Base-by-base conservation (phyloP, 2,888 invertebrate species). In the Liopterus haemorrhoidalis region DNA sequence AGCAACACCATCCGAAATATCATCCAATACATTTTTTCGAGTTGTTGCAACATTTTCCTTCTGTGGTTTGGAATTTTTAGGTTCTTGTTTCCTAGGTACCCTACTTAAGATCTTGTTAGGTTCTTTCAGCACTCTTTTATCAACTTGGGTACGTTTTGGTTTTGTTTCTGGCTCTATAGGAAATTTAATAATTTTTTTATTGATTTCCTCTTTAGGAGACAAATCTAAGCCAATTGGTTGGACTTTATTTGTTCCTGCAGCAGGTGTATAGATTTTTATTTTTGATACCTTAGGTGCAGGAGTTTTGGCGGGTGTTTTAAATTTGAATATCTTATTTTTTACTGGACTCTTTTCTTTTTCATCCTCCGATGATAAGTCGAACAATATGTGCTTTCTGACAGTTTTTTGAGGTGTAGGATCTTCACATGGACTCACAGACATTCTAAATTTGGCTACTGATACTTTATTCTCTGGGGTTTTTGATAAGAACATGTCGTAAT, bases 391-490 rank as follows among this genome's bases (percentile, higher is more conserved):
- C 41, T 41, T 47, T 33, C 33, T 47, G n/a, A 47, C 22, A 8
- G 20, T n/a, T 27, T 48, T 48, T 25, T 38, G 33, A 5, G 50
- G 49, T 14, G 48, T 45, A 22, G 47, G 37, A 20, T 25, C 18
- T 11, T 27, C 20, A 4, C 27, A 4, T 15, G 51, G 47, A 41
- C 50, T 50, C 9, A 16, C 8, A 19, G 16, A 19, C 19, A 37
- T 27, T 5, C 21, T 11, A 37, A 49, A 38, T 19, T 40, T 33
- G 9, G 50, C 16, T 44, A 38, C 30, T 15, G 44, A 44, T 20
- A 43, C 8, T 19, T 46, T 43, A 28, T 48, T 49, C 44, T 51
- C 47, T 9, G 53, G 53, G 15, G 53, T 53, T 40, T 41, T 49
- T 35, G 22, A n/a, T 14, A 27, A 20, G 25, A 15, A 5, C 20